phyloP scores from a whole-genome alignment of 1,140 invertebrate genomes.

The Aphaenogaster floridana region DNA sequence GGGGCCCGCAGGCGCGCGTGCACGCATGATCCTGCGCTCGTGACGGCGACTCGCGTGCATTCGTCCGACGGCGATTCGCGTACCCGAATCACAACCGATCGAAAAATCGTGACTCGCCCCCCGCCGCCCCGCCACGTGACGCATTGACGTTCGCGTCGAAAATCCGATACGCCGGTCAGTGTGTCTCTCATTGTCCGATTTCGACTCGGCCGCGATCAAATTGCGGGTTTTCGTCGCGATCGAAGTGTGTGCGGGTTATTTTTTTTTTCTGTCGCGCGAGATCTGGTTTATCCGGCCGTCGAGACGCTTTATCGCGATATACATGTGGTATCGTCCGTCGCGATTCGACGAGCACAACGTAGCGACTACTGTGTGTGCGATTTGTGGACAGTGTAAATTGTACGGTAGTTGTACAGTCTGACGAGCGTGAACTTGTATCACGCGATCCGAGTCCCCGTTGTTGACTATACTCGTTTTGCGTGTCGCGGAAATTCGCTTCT shows the following conservation, averaged over 20 bases:
- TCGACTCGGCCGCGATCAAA: not conserved
- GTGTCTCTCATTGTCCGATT: not conserved
- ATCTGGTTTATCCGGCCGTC: not conserved
- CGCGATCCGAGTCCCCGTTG: not conserved
- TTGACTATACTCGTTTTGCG: not conserved
- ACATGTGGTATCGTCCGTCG: not conserved
- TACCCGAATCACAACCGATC: not conserved
- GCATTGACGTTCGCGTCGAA: slow-evolving; percentile 3
- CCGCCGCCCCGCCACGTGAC: not conserved
- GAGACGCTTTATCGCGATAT: not conserved
- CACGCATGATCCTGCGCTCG: slow-evolving; percentile 29
- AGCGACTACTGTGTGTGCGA: not conserved
- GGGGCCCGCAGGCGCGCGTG: not conserved
- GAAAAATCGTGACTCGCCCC: slow-evolving; percentile 26
- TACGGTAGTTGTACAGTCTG: not conserved
- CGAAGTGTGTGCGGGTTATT: not conserved
- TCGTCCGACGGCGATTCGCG: not conserved
- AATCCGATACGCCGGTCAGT: slow-evolving; percentile 10
- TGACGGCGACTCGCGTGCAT: not conserved
- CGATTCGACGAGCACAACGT: not conserved
- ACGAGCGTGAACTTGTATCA: not conserved
- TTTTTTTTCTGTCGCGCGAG: not conserved
- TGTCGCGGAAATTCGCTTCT: not conserved
- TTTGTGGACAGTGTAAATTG: too few relatives aligned
- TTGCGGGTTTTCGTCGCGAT: not conserved